Conservation (phyloP, 2,797 vertebrate genomes). For the Sarcophilus harrisii region DNA sequence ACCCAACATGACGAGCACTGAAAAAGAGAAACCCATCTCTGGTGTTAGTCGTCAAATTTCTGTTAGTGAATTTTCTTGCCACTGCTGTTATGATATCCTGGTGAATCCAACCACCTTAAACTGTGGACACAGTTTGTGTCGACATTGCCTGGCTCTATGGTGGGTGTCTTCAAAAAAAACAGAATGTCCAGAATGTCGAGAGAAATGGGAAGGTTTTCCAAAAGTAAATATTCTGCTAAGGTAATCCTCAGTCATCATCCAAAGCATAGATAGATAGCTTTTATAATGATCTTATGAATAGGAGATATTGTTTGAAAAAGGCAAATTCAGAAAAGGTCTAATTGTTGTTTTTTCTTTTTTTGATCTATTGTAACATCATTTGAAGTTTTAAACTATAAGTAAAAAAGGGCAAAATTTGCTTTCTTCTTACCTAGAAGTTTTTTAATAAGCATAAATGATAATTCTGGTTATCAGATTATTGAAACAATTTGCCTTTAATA, state of each 20-base stretch:
- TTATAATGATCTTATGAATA: background rate
- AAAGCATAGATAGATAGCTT: background rate
- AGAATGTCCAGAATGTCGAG: slow-evolving; percentile 95
- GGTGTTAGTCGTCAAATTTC: slow-evolving; percentile 82
- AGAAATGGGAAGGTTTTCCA: slow-evolving; percentile 96
- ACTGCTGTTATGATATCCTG: slow-evolving; percentile 96
- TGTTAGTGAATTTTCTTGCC: slow-evolving; percentile 92
- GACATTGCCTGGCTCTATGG: slow-evolving; percentile 95
- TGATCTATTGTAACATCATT: background rate
- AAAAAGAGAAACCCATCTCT: rapidly evolving
- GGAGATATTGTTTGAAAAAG: background rate
- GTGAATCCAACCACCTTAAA: slow-evolving; percentile 96
- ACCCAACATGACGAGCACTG: background rate
- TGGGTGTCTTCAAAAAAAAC: slow-evolving; percentile 93
- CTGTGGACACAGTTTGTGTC: slow-evolving; percentile 97
- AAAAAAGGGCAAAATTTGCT: background rate
- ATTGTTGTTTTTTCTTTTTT: background rate
- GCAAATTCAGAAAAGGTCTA: background rate
- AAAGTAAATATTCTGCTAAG: slow-evolving; percentile 96
- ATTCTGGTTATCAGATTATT: slow-evolving; percentile 23
- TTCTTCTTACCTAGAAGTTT: slow-evolving; percentile 7
- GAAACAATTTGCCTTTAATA: background rate
- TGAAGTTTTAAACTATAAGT: background rate
- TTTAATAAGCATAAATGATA: slow-evolving; percentile 8
- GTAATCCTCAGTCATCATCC: slow-evolving; percentile 79